phyloP scores from a whole-genome alignment of 2,797 vertebrate species.

The Sciurus carolinensis region DNA sequence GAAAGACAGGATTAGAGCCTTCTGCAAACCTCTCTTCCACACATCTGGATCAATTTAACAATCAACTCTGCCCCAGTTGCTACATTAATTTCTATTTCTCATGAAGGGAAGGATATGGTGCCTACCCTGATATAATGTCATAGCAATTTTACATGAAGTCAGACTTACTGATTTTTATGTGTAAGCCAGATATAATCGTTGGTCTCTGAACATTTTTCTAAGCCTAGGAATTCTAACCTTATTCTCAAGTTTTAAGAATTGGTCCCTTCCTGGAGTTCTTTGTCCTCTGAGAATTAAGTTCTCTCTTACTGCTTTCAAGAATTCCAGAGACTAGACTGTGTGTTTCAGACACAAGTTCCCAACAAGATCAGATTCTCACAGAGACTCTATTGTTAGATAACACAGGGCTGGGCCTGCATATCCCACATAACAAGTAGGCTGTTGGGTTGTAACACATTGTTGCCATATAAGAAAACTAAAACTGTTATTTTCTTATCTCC shows the following conservation, averaged over 20 bases:
- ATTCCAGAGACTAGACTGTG: not conserved
- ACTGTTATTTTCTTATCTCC: constrained; percentile 56
- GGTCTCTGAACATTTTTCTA: constrained; percentile 9
- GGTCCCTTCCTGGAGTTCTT: not conserved
- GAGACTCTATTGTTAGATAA: not conserved
- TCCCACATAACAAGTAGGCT: not conserved
- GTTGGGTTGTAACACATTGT: constrained; percentile 25
- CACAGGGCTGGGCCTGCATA: not conserved
- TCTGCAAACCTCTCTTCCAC: not conserved
- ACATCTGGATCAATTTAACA: constrained; percentile 57
- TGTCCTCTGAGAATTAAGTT: not conserved
- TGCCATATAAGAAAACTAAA: constrained; percentile 23
- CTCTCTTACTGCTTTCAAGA: not conserved
- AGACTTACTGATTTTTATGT: constrained; percentile 43
- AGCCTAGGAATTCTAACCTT: not conserved
- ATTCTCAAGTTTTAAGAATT: constrained; percentile 11
- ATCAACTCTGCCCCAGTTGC: not conserved
- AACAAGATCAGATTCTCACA: not conserved
- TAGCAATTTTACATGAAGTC: constrained; percentile 38
- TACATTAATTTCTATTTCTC: constrained; percentile 63
- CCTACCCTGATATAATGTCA: not conserved
- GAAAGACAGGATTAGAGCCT: constrained; percentile 30
- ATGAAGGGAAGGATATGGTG: constrained; percentile 12
- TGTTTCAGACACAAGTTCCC: not conserved
- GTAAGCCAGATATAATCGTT: not conserved